Conservation (phyloP, 2,113 vertebrate genomes). For the Datnioides undecimradiatus region DNA sequence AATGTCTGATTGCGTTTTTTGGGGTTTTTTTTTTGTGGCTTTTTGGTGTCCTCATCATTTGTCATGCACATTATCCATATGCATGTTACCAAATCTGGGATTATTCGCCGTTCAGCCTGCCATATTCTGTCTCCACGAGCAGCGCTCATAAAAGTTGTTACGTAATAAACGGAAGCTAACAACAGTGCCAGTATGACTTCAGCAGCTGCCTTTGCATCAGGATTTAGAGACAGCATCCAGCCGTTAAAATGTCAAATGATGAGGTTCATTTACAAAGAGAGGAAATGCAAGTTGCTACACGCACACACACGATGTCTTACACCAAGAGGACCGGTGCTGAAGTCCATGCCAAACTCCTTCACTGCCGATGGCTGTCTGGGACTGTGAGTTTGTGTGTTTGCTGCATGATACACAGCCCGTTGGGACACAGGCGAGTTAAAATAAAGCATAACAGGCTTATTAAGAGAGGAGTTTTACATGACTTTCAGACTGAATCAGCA, state of each 20-base stretch:
- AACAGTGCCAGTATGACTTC: slow-evolving; percentile 22
- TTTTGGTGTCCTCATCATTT: no score
- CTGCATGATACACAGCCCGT: slow-evolving; percentile 9
- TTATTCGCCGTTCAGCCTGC: no score
- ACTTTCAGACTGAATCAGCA: no score
- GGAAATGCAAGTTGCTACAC: slow-evolving; percentile 31
- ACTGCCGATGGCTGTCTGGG: neutral
- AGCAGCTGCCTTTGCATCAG: slow-evolving; percentile 56
- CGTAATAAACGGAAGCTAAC: slow-evolving; percentile 9
- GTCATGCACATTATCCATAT: no score
- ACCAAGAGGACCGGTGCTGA: slow-evolving; percentile 1
- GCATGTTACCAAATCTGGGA: no score
- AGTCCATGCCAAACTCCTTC: slow-evolving; percentile 34
- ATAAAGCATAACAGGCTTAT: neutral
- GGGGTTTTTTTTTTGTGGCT: neutral
- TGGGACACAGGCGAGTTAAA: neutral
- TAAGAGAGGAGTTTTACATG: no score
- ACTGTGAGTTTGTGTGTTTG: neutral
- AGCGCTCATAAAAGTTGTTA: neutral
- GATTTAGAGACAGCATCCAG: slow-evolving; percentile 18
- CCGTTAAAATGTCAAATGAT: slow-evolving; percentile 46
- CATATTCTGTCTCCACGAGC: neutral
- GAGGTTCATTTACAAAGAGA: slow-evolving; percentile 35
- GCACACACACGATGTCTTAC: slow-evolving; percentile 28
- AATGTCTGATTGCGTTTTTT: slow-evolving; percentile 42